These are phyloP conservation scores for Schizothorax lantsangensis DNA, from an alignment of 2,797 vertebrate species.

Conservation along the genomic window DNA sequence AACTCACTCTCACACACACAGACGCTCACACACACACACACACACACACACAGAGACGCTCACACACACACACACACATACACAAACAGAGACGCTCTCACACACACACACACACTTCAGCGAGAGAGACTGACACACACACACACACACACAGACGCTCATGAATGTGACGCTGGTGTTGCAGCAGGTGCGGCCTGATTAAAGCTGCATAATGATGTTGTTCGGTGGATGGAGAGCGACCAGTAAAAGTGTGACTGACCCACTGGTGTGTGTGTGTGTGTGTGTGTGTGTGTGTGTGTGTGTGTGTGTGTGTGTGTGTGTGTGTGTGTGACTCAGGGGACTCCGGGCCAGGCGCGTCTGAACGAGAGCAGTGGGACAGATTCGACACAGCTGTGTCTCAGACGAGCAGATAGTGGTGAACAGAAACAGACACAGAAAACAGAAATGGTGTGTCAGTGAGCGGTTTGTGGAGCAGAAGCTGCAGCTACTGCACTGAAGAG, in stretches of 20 bases:
- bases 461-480: background rate
- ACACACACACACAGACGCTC: conserved; percentile 51
- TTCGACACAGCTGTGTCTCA: conserved; percentile 8
- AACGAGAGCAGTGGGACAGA: conserved; percentile 25
- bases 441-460: background rate
- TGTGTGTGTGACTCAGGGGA: background rate
- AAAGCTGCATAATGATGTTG: conserved; percentile 45
- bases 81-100: no score
- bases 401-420: conserved; percentile 26
- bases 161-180: background rate
- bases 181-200: conserved; percentile 52
- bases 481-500: background rate
- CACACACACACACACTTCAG: background rate
- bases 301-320: conserved; percentile 2
- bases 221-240: conserved; percentile 44
- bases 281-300: background rate
- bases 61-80: background rate
- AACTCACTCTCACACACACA: no score
- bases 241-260: conserved; percentile 51
- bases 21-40: no score
- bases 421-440: conserved; percentile 1
- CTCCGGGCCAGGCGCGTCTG: background rate
- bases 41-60: background rate
- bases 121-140: no score
- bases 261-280: background rate